Base-by-base conservation (phyloP, 2,797 vertebrate species). In the Sebastes paucispinis region DNA sequence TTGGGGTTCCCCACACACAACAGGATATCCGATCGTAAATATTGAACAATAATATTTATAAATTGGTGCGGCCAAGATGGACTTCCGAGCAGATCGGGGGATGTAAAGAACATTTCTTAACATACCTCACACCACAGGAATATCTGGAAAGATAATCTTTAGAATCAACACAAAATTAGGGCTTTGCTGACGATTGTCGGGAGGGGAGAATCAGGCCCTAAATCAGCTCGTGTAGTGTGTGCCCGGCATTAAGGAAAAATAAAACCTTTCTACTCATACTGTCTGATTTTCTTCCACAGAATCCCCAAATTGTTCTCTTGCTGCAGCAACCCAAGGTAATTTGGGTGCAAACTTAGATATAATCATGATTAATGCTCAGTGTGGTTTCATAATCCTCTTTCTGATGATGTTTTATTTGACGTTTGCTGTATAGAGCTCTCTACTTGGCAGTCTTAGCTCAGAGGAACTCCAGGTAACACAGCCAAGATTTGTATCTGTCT, bases 391-490 rank as follows among this genome's bases (percentile, higher is more conserved):
- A 47, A 31, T 20, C 68, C 60, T 76, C 10, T 73, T 4, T 58
- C 69, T 81, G 20, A 22, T 24, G 9, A 47, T 74, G 69, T 67
- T 73, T 83, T 18, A 64, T 75, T 77, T 80, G 7, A 75, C 29
- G 36, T 86, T 24, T 77, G 32, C 29, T 86, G 14, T 77, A 22
- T 43, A 94, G 93, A 88, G 65, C 66, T 62, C 87, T 50, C 60
- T 69, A 24, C 83, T 93, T 87, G 90, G 89, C 77, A 88, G 84
- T 75, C 82, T 94, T 3, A 95, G 92, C 84, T 95, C 90, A 4
- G 94, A 95, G 78, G 93, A 94, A 82, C 89, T 94, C 6, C 73
- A 90, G 92, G 94, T 95, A 87, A 89, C 12, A 22, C 64, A 70
- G 78, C 77, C 84, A 88, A 87, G 63, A 88, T 85, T 76, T 84